Evolutionary conservation across 1,140 invertebrate species (phyloP).

Genomic region (Hyles vespertilio): DNA sequence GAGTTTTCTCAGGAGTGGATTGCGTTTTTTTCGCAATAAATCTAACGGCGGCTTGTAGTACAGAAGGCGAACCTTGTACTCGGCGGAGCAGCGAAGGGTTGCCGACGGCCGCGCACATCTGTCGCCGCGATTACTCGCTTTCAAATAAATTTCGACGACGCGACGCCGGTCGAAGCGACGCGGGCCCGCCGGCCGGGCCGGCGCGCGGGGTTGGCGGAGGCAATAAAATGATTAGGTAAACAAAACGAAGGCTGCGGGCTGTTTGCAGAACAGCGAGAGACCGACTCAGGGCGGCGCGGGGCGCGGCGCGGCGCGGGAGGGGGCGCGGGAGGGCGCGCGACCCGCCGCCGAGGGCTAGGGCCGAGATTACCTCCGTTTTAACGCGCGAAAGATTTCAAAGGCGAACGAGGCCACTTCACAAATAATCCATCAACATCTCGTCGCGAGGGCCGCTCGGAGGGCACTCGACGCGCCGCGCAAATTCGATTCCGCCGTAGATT

Average conservation of each 20-base stretch:
- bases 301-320: slow-evolving; percentile 12
- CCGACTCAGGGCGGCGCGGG: slow-evolving; percentile 12
- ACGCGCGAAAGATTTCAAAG: slow-evolving; percentile 72
- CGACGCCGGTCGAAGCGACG: no score
- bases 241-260: slow-evolving; percentile 49
- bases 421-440: slow-evolving; percentile 70
- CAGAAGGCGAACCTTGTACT: slow-evolving; percentile 35
- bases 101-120: slow-evolving; percentile 35
- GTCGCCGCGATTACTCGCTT: slow-evolving; percentile 12
- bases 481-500: slow-evolving; percentile 65
- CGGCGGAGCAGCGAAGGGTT: background rate
- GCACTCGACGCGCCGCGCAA: slow-evolving; percentile 41
- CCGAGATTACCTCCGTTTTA: slow-evolving; percentile 71
- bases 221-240: slow-evolving; percentile 70
- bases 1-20: slow-evolving; percentile 59
- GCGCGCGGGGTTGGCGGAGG: slow-evolving; percentile 20
- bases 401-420: slow-evolving; percentile 63
- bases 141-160: no score
- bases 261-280: slow-evolving; percentile 26
- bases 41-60: slow-evolving; percentile 55
- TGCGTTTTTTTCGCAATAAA: slow-evolving; percentile 45
- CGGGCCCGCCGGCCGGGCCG: slow-evolving; percentile 11
- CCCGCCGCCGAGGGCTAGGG: slow-evolving; percentile 27
- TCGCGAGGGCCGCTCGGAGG: slow-evolving; percentile 35
- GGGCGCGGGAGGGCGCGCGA: slow-evolving; percentile 24